phyloP scores from a whole-genome alignment of 2,113 vertebrate species.

The Rhinolophus ferrumequinum region DNA sequence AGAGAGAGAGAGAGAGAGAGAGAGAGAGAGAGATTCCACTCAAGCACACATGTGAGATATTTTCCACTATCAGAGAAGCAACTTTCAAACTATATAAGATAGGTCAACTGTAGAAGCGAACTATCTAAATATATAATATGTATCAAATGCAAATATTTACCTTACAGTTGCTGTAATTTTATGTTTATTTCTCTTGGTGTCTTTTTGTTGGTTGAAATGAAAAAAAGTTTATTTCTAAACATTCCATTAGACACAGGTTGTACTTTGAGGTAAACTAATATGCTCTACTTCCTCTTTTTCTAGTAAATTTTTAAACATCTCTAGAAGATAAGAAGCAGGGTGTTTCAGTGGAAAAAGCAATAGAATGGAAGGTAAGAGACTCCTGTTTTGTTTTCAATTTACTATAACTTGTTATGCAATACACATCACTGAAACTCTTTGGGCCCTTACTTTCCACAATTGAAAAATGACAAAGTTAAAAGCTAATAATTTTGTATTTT shows the following conservation, averaged over 20 bases:
- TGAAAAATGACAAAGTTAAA: background rate
- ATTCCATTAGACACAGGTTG: background rate
- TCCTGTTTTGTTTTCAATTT: background rate
- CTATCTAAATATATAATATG: background rate
- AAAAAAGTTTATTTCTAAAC: background rate
- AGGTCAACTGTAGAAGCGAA: background rate
- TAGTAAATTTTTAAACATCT: background rate
- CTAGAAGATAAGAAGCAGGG: background rate
- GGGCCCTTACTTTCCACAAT: background rate
- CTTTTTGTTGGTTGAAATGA: background rate
- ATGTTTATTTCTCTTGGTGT: background rate
- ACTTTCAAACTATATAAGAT: constrained; percentile 13
- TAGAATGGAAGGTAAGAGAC: background rate
- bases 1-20: background rate
- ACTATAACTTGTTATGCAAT: background rate
- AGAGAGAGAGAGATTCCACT: background rate
- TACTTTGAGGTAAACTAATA: background rate
- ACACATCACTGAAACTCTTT: background rate
- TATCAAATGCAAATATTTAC: background rate
- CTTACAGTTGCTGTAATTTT: background rate
- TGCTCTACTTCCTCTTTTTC: background rate
- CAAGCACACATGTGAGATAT: background rate
- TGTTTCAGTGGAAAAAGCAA: background rate
- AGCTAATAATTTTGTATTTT: background rate
- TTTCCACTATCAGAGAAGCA: constrained; percentile 15